phyloP scores from a whole-genome alignment of 2,797 vertebrate species.

The Neosilurus hyrtlii region DNA sequence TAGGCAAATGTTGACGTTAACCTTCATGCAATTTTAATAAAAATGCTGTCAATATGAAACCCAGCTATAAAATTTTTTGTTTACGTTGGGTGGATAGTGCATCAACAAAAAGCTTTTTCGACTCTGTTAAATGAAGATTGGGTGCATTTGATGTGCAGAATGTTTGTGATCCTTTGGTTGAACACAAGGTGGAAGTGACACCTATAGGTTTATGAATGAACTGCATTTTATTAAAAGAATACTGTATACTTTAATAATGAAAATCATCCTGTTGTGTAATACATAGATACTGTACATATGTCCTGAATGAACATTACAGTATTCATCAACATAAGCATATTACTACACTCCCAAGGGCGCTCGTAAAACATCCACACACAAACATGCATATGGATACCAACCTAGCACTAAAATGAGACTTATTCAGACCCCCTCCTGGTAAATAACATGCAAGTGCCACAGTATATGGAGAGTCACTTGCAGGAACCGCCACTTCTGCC shows the following conservation, averaged over 20 bases:
- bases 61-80: not conserved
- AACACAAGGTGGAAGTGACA: conserved; percentile 76
- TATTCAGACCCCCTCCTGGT: conserved; percentile 33
- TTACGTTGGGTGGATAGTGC: not conserved
- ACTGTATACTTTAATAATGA: not conserved
- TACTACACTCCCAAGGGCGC: not conserved
- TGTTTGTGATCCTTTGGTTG: conserved; percentile 10
- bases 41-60: not conserved
- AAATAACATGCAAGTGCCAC: conserved; percentile 51
- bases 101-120: not conserved
- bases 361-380: not conserved
- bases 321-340: conserved; percentile 2
- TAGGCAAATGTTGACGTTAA: not conserved
- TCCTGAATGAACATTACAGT: not conserved
- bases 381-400: conserved; percentile 6
- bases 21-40: not conserved
- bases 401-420: conserved; percentile 10
- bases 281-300: not conserved
- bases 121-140: not conserved
- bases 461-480: conserved; percentile 78
- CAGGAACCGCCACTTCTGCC: conserved; percentile 77
- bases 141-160: not conserved
- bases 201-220: conserved; percentile 71
- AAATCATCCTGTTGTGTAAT: not conserved
- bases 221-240: no score